Base-by-base conservation (phyloP, 2,113 vertebrate species). In the Chaetura pelagica region DNA sequence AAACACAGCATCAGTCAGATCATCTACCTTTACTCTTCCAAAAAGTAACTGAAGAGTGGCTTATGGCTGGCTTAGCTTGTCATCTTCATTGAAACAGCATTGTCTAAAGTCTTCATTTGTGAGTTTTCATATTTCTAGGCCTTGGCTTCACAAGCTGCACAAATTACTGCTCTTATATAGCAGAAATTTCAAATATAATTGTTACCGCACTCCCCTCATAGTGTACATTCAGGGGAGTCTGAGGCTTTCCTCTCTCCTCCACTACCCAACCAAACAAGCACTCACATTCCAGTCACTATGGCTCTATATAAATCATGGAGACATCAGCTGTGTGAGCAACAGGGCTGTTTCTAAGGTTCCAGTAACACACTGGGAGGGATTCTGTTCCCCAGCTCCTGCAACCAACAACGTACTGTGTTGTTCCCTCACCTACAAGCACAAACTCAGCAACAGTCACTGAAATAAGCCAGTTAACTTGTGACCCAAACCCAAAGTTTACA, bases 181-280 rank as follows among this genome's bases (percentile, higher is more conserved):
- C 22, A 71, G 55, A 62, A 62, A 54, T 78, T 57, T 89, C 20
- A 52, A 83, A 67, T 68, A 89, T 5, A 89, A 87, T 82, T 61
- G 87, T 42, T 66, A 84, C 69, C 57, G 68, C 89, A 87, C 73
- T 74, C 57, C 84, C 69, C 51, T 72, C 68, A 46, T 1, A 59
- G 64, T 7, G 19, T 52, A 78, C 35, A 34, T 82, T 78, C 51
- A 78, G 27, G 35, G 35, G n/a, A 87, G 51, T 62, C 77, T 87
- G 69, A 91, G 49, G 74, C 64, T 92, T 77, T 80, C 38, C 74
- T 84, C 90, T 72, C 74, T 92, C 71, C 55, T 84, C 84, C 51
- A 42, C 54, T 73, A 52, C 52, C 87, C 78, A 93, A 46, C 48
- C 66, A 46, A 91, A 75, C 29, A n/a, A 79, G 67, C 44, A 78